Evolutionary conservation across 1,140 invertebrate genomes (phyloP).

Genomic region (Sweltsa coloradensis): DNA sequence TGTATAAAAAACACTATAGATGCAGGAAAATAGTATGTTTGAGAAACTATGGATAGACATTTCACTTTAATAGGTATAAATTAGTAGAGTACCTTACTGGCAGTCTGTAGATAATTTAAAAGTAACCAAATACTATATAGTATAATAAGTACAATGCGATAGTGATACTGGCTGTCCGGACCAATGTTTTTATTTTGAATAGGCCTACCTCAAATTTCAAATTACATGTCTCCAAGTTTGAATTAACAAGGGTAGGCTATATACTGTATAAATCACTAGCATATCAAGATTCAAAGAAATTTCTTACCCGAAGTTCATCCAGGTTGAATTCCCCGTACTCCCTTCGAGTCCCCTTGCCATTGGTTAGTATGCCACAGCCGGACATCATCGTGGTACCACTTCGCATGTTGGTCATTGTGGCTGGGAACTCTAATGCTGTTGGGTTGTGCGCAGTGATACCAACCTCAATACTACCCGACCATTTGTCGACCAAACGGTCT

Average conservation of each 20-base stretch:
- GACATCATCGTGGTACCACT: slow-evolving; percentile 96
- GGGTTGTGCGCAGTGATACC: slow-evolving; percentile 92
- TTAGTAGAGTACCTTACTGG: no score
- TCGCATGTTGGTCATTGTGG: slow-evolving; percentile 95
- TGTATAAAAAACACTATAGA: no score
- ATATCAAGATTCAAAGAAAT: not conserved
- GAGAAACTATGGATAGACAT: no score
- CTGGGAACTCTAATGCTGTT: slow-evolving; percentile 76
- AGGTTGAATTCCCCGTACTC: slow-evolving; percentile 93
- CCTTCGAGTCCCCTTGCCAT: slow-evolving; percentile 81
- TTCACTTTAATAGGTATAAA: no score
- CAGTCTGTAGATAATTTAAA: no score
- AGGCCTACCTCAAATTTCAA: not conserved
- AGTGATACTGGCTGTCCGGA: no score
- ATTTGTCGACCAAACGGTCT: slow-evolving; percentile 81
- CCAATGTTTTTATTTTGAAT: no score
- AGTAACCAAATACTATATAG: no score
- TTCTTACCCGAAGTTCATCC: slow-evolving; percentile 70
- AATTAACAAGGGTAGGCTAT: not conserved
- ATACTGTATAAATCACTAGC: not conserved
- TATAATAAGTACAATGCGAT: no score
- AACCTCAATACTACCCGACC: slow-evolving; percentile 89
- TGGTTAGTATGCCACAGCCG: slow-evolving; percentile 85
- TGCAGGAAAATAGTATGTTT: no score
- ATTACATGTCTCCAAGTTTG: not conserved